Percentiles rank a stretch among this genome's conserved stretches.
phyloP scores from a whole-genome alignment of 2,113 vertebrate genomes.

The Pseudonaja textilis region DNA sequence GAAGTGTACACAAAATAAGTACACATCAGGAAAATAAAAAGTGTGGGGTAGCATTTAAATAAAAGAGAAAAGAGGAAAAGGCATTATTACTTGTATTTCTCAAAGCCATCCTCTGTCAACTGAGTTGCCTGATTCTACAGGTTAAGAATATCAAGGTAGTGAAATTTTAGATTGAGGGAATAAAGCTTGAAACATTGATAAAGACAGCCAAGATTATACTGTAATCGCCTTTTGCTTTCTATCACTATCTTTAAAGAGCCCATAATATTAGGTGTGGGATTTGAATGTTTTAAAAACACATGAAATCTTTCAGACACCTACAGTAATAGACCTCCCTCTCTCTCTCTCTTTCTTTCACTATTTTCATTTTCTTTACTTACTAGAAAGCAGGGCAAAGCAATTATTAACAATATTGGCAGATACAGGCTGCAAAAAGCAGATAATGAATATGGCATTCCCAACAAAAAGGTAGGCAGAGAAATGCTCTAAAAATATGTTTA shows the following conservation, averaged over 20 bases:
- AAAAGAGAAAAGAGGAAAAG: slow-evolving; percentile 26
- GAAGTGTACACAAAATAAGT: slow-evolving; percentile 38
- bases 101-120: slow-evolving; percentile 18
- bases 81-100: slow-evolving; percentile 30
- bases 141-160: slow-evolving; percentile 10
- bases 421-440: slow-evolving; percentile 9
- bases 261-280: background rate
- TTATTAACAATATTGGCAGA: background rate
- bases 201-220: slow-evolving; percentile 43
- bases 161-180: background rate
- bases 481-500: background rate
- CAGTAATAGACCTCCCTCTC: background rate
- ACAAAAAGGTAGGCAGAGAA: background rate
- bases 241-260: slow-evolving; percentile 24
- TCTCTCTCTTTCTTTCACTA: background rate
- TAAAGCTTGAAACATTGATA: slow-evolving; percentile 18
- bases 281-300: slow-evolving; percentile 20
- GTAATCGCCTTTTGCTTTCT: slow-evolving; percentile 20
- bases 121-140: slow-evolving; percentile 11
- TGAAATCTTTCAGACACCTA: slow-evolving; percentile 23
- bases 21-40: slow-evolving; percentile 3
- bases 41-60: slow-evolving; percentile 22
- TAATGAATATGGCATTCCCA: slow-evolving; percentile 25
- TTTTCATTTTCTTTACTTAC: slow-evolving; percentile 21
- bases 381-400: background rate